These are phyloP conservation scores for Automeris io DNA, from an alignment of 2,888 invertebrate species.

Conservation along the genomic window DNA sequence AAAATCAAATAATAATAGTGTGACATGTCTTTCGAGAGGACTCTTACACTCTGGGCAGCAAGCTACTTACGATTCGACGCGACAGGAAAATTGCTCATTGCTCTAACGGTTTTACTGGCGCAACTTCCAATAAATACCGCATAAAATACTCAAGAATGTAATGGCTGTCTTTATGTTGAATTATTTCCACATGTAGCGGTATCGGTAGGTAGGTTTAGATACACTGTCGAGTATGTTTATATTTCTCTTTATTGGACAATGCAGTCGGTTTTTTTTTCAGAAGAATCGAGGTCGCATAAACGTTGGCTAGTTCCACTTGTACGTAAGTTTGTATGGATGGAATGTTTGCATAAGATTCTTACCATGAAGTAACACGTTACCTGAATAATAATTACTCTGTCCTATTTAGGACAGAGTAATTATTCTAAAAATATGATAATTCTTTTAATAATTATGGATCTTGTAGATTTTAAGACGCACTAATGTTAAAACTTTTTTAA, in stretches of 20 bases:
- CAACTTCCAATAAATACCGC: background rate
- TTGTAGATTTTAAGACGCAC: too few species aligned
- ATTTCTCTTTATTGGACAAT: constrained; percentile 18
- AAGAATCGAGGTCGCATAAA: constrained; percentile 31
- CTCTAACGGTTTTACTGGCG: constrained; percentile 14
- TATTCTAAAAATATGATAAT: too few species aligned
- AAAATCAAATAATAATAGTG: too few species aligned
- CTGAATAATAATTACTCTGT: constrained; percentile 38
- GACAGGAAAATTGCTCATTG: constrained; percentile 8
- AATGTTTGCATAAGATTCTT: constrained; percentile 55
- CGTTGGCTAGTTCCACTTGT: constrained; percentile 7
- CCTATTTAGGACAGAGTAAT: too few species aligned
- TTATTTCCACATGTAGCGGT: background rate
- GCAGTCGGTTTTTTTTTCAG: constrained; percentile 25
- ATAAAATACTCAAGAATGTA: background rate
- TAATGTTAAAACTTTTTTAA: too few species aligned
- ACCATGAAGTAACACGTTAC: constrained; percentile 24
- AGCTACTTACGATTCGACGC: constrained; percentile 11
- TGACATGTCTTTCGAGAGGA: constrained; percentile 11
- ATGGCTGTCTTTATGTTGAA: background rate
- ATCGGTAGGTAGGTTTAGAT: background rate
- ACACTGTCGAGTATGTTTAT: background rate
- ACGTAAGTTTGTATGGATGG: constrained; percentile 21
- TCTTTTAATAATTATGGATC: too few species aligned
- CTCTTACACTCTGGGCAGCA: constrained; percentile 3